Percentiles rank a stretch among this genome's conserved stretches.
phyloP scores from a whole-genome alignment of 1,140 invertebrate species.

The Drosophila serrata region DNA sequence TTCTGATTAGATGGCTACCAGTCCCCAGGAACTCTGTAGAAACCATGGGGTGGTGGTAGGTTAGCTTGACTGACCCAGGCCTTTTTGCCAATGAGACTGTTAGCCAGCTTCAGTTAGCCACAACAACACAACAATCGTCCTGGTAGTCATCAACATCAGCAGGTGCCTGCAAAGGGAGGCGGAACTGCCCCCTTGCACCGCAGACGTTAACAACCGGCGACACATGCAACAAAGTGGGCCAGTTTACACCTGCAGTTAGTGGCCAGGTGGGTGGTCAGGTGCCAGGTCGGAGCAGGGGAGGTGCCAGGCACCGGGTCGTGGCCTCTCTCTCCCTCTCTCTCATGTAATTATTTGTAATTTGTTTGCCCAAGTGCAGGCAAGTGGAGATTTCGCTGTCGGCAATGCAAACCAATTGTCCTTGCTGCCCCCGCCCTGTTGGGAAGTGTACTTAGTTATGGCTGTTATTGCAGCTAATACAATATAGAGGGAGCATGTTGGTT shows the following conservation, averaged over 20 bases:
- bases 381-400: conserved; percentile 40
- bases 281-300: not conserved
- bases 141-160: conserved; percentile 31
- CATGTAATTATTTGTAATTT: conserved; percentile 80
- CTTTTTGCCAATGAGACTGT: conserved; percentile 45
- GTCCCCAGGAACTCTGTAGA: conserved; percentile 1
- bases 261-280: conserved; percentile 9
- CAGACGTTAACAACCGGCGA: conserved; percentile 43
- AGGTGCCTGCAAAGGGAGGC: conserved; percentile 8
- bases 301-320: conserved; percentile 31
- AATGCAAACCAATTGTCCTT: conserved; percentile 48
- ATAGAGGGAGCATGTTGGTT: conserved; percentile 47
- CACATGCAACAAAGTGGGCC: conserved; percentile 70
- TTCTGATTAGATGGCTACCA: conserved; percentile 59
- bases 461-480: conserved; percentile 57
- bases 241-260: conserved; percentile 69
- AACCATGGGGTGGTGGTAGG: not conserved
- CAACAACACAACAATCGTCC: conserved; percentile 48
- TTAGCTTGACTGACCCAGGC: not conserved
- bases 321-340: conserved; percentile 37
- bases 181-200: conserved; percentile 6
- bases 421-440: conserved; percentile 19
- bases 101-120: conserved; percentile 59
- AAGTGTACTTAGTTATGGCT: conserved; percentile 65
- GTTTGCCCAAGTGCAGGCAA: conserved; percentile 70